Conservation (phyloP, 2,888 invertebrate species). For the Cheilosia vulpina region DNA sequence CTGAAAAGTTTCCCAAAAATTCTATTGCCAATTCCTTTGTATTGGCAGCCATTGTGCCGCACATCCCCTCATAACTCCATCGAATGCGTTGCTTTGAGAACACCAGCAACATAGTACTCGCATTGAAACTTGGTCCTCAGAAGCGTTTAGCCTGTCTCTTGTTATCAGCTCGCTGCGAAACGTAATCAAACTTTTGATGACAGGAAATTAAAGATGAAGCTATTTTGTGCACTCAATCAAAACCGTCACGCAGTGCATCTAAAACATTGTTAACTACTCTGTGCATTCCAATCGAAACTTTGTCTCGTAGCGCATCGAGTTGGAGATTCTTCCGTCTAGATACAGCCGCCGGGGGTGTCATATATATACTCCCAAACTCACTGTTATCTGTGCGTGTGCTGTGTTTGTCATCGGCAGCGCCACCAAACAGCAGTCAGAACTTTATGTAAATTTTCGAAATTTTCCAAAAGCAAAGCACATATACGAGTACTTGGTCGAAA, state of each 20-base stretch:
- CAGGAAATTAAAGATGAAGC: conserved; percentile 72
- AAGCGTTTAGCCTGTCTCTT: conserved; percentile 20
- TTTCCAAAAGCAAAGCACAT: conserved; percentile 20
- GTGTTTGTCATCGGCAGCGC: conserved; percentile 9
- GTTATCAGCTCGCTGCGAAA: conserved; percentile 49
- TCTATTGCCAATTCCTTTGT: too few species aligned
- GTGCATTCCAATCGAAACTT: conserved; percentile 69
- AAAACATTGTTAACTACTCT: conserved; percentile 55
- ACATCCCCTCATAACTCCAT: conserved; percentile 24
- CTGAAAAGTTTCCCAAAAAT: too few species aligned
- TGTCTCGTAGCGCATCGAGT: conserved; percentile 30
- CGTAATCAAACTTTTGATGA: conserved; percentile 74
- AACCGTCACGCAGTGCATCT: conserved; percentile 37
- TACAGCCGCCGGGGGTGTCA: not conserved
- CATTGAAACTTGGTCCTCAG: conserved; percentile 42
- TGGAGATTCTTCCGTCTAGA: conserved; percentile 1
- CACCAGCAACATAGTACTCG: conserved; percentile 24
- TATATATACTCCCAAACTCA: not conserved
- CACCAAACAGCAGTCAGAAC: conserved; percentile 19
- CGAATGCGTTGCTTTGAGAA: conserved; percentile 60
- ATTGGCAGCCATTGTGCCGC: too few species aligned
- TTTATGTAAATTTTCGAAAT: conserved; percentile 57
- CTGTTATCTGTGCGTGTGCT: conserved; percentile 24
- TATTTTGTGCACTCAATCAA: conserved; percentile 71
- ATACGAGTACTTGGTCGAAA: not conserved